phyloP scores from a whole-genome alignment of 2,113 vertebrate genomes.

The Triplophysa siluroides region DNA sequence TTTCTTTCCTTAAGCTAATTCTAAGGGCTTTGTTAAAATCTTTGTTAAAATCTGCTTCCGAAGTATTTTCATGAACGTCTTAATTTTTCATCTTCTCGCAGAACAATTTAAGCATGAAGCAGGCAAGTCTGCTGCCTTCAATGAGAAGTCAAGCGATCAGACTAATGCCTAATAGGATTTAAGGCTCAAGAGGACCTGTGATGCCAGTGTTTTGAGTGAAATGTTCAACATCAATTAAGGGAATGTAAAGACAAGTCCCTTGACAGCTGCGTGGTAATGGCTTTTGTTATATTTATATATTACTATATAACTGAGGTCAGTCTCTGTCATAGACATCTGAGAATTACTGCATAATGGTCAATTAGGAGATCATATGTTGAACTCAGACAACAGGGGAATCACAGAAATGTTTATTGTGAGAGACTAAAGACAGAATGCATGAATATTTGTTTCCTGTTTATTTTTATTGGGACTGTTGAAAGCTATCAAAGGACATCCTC shows the following conservation, averaged over 20 bases:
- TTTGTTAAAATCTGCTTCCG: too few species aligned
- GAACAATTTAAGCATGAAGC: not conserved
- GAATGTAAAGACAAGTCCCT: constrained; percentile 20
- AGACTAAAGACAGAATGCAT: not conserved
- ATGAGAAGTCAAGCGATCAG: constrained; percentile 6
- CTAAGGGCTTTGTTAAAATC: constrained; percentile 18
- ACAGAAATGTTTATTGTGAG: not conserved
- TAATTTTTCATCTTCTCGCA: constrained; percentile 1
- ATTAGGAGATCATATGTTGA: not conserved
- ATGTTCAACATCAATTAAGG: constrained; percentile 55
- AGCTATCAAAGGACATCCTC: too few species aligned
- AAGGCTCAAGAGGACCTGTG: constrained; percentile 44
- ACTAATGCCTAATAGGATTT: constrained; percentile 55
- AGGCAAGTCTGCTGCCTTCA: not conserved
- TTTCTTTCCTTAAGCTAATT: not conserved
- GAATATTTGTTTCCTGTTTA: not conserved
- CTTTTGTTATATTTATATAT: not conserved
- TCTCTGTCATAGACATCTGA: not conserved
- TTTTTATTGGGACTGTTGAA: not conserved
- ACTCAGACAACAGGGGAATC: not conserved
- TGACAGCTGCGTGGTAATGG: constrained; percentile 4
- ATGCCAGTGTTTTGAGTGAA: constrained; percentile 50
- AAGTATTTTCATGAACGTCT: not conserved
- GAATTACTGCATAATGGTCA: constrained; percentile 29
- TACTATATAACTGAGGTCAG: not conserved